Evolutionary conservation across 2,113 vertebrate genomes (phyloP).

Genomic region (Rhombomys opimus): DNA sequence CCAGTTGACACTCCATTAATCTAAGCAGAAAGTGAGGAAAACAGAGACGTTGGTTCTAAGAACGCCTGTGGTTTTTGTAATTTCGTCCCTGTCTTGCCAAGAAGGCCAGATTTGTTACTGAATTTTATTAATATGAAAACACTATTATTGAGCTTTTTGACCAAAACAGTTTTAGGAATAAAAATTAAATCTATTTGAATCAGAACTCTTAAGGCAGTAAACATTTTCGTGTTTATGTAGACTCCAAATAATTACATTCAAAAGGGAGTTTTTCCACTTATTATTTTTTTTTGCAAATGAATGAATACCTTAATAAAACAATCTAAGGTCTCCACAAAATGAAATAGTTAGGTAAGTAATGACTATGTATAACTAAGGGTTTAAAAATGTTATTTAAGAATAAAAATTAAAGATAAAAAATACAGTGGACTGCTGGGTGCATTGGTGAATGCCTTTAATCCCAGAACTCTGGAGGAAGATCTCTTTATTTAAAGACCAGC

Average conservation of each 20-base stretch:
- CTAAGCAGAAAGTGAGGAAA: constrained; percentile 43
- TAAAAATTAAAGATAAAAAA: not conserved
- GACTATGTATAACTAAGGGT: not conserved
- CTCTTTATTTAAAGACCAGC: not conserved
- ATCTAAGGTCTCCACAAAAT: constrained; percentile 35
- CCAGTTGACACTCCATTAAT: constrained; percentile 64
- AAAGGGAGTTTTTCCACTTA: not conserved
- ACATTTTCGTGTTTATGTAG: not conserved
- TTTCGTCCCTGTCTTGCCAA: not conserved
- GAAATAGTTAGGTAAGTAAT: not conserved
- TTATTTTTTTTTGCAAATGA: not conserved
- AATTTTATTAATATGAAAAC: constrained; percentile 45
- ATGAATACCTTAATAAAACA: not conserved
- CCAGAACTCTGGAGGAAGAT: no score
- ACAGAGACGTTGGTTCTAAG: constrained; percentile 53
- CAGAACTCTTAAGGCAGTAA: not conserved
- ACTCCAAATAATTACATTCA: constrained; percentile 24
- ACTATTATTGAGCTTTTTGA: not conserved
- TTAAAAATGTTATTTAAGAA: constrained; percentile 39
- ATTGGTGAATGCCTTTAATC: not conserved
- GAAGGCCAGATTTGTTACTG: not conserved
- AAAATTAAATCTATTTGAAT: constrained; percentile 37
- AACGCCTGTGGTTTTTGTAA: constrained; percentile 60
- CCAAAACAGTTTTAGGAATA: constrained; percentile 39
- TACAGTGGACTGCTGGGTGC: not conserved